A percentile compares a stretch with the other conserved stretches of the same genome.
phyloP scores from a whole-genome alignment of 2,113 vertebrate genomes.

The Corvus hawaiiensis region DNA sequence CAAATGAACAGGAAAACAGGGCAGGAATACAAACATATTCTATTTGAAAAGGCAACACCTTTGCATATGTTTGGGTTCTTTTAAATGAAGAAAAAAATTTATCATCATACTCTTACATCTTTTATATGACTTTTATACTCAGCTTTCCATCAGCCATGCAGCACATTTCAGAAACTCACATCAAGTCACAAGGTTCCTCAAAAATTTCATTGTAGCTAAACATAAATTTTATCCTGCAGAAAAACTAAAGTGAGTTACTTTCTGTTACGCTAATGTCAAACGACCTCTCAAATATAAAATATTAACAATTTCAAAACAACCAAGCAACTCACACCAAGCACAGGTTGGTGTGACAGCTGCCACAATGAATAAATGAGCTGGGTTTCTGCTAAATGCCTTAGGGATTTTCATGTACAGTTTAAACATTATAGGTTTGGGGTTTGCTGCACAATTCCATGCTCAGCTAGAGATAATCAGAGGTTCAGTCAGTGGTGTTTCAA shows the following conservation, averaged over 20 bases:
- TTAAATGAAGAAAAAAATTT: neutral
- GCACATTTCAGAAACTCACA: neutral
- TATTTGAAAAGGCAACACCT: neutral
- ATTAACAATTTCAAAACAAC: neutral
- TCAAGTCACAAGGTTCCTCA: neutral
- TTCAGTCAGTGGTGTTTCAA: neutral
- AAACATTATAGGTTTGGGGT: neutral
- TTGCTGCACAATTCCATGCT: neutral
- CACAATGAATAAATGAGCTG: neutral
- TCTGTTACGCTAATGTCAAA: neutral
- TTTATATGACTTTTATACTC: neutral
- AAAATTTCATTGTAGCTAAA: neutral
- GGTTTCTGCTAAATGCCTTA: neutral
- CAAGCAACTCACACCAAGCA: neutral
- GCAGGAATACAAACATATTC: neutral
- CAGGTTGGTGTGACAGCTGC: neutral
- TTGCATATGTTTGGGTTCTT: neutral
- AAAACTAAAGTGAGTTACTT: neutral
- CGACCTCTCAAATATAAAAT: neutral
- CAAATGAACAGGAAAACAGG: neutral
- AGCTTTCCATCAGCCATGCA: neutral
- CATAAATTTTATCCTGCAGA: neutral
- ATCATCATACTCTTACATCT: neutral
- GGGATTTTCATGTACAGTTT: neutral
- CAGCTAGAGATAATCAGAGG: neutral